Evolutionary conservation across 2,113 vertebrate species (phyloP), one percentile per base, ranked within the genome.

Genomic region (Phyllopteryx taeniolatus): DNA sequence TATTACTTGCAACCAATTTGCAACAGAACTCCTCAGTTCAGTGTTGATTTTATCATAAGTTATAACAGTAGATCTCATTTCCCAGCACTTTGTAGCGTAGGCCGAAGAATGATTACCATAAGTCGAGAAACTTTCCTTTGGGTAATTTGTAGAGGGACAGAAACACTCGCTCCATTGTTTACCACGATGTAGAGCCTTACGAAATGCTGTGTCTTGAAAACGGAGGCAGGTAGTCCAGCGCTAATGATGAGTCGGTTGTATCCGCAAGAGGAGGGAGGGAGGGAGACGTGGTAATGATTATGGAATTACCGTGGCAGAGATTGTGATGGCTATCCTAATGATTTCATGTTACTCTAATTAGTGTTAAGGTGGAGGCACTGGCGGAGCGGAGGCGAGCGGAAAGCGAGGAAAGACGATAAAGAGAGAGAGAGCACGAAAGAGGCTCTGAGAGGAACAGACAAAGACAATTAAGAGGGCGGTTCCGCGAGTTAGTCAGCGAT

Each of bases 301-400:
- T 83, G 71, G 84, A 89, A 89, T 89, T 77, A 86, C 79, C 72
- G 77, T 78, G 75, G 82, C 81, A 83, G 80, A 80, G 83, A 87
- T 83, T 76, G 86, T 81, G 86, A 88, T 84, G 77, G 84, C 77
- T 76, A 79, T 70, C 79, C 80, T 88, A 91, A 88, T 89, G 84
- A 91, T 86, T 86, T 86, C 82, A 90, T 88, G 88, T 86, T 85
- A 78, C 70, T 2, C 53, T 87, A 87, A 90, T 89, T 89, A 90
- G 83, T 78, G 80, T 78, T 83, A 84, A 33, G 61, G 80, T 27
- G 44, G 76, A 59, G 68, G 75, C 76, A 69, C 1, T 60, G 74
- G 73, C 63, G 69, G 72, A 61, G 68, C 19, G 14, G 67, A 43
- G 61, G 75, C 1, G 46, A 65, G 65, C 8, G n/a, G 67, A 72